phyloP scores from a whole-genome alignment of 2,113 vertebrate species.

The Eurystomus gularis region DNA sequence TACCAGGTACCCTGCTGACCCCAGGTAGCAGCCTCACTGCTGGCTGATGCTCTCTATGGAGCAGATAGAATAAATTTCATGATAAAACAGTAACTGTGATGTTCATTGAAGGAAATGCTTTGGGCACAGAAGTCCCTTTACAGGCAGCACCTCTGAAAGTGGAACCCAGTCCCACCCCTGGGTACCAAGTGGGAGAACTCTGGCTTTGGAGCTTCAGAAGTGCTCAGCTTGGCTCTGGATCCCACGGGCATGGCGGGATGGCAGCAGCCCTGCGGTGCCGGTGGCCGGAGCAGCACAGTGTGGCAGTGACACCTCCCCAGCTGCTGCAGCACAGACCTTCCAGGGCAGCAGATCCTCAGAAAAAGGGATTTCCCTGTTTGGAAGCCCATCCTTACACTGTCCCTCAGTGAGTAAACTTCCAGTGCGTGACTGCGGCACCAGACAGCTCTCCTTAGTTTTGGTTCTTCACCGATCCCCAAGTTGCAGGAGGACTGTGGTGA shows the following conservation, averaged over 20 bases:
- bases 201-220: neutral
- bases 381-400: neutral
- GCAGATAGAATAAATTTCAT: no score
- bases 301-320: neutral
- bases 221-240: neutral
- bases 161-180: no score
- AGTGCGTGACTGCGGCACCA: fast-evolving
- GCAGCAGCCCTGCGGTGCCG: neutral
- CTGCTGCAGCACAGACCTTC: neutral
- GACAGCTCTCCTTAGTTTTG: neutral
- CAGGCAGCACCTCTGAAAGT: neutral
- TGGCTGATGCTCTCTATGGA: neutral
- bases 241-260: neutral
- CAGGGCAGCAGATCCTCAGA: neutral
- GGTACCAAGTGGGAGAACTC: no score
- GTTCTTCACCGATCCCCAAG: fast-evolving
- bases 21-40: neutral
- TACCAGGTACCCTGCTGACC: no score
- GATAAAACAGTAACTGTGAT: neutral
- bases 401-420: neutral
- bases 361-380: no score
- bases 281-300: neutral
- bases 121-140: neutral
- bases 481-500: fast-evolving
- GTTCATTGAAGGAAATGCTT: neutral